These are phyloP conservation scores for Salmo trutta DNA, from an alignment of 2,797 vertebrate species.

Conservation along the genomic window DNA sequence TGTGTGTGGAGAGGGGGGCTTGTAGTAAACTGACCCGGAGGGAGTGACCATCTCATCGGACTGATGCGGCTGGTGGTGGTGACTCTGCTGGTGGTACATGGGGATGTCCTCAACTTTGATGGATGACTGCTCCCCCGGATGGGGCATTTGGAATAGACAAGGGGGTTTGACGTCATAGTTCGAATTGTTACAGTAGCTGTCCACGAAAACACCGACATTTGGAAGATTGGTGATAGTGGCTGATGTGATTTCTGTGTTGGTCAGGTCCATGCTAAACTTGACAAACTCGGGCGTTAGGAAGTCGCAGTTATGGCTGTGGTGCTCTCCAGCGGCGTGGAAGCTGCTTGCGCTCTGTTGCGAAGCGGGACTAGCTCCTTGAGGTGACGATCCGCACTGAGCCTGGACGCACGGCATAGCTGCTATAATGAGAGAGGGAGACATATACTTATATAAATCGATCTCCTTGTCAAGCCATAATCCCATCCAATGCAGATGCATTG, in stretches of 20 bases:
- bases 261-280: constrained; percentile 99
- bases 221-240: constrained; percentile 85
- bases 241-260: constrained; percentile 93
- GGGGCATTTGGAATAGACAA: constrained; percentile 93
- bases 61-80: constrained; percentile 78
- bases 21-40: constrained; percentile 89
- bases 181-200: constrained; percentile 79
- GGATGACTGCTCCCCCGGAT: constrained; percentile 86
- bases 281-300: constrained; percentile 98
- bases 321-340: constrained; percentile 90
- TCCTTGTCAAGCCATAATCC: background rate
- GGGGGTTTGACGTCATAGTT: constrained; percentile 93
- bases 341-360: constrained; percentile 92
- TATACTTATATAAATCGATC: background rate
- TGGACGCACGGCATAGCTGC: constrained; percentile 97
- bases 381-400: constrained; percentile 95
- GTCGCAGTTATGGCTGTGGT: constrained; percentile 95
- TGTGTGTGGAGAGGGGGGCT: constrained; percentile 84
- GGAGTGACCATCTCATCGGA: constrained; percentile 87
- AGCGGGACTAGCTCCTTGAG: constrained; percentile 94
- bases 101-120: constrained; percentile 93
- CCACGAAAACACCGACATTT: constrained; percentile 76
- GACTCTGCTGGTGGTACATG: constrained; percentile 83
- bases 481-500: background rate
- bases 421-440: constrained; percentile 28